Evolutionary conservation across 2,888 invertebrate species (phyloP).

Genomic region (Stenurella melanura): DNA sequence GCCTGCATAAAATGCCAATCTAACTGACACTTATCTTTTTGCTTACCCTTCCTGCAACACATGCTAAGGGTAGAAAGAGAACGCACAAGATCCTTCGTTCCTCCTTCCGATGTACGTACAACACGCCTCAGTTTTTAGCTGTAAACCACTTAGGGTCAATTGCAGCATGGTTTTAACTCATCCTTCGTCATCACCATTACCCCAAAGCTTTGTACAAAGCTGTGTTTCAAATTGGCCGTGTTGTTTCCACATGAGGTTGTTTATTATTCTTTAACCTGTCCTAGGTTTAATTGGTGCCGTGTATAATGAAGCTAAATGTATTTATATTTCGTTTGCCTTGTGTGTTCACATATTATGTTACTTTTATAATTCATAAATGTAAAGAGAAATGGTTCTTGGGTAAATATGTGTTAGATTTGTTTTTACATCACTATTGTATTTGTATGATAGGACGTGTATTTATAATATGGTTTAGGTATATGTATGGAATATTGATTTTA

Average conservation of each 20-base stretch:
- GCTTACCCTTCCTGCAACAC: conserved; percentile 47
- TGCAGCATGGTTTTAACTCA: conserved; percentile 60
- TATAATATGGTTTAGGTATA: too few species aligned
- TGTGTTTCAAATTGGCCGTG: conserved; percentile 21
- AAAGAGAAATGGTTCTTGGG: not conserved
- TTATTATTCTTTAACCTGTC: conserved; percentile 30
- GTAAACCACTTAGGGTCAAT: conserved; percentile 61
- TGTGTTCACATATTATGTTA: not conserved
- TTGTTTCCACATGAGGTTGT: conserved; percentile 16
- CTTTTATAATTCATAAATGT: not conserved
- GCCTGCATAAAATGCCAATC: conserved; percentile 56
- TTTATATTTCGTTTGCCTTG: conserved; percentile 13
- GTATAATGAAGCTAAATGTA: not conserved
- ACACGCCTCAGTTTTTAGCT: conserved; percentile 60
- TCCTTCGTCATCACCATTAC: conserved; percentile 57
- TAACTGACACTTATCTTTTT: conserved; percentile 60
- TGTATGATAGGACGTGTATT: too few species aligned
- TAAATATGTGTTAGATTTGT: too few species aligned
- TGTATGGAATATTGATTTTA: too few species aligned
- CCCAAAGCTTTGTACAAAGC: conserved; percentile 42
- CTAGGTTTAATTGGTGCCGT: conserved; percentile 5
- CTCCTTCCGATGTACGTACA: conserved; percentile 45
- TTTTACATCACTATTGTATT: too few species aligned
- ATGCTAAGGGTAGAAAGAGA: conserved; percentile 18
- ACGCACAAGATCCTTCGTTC: not conserved